Evolutionary conservation across 2,797 vertebrate species (phyloP).

Genomic region (Poeciliopsis gracilis): DNA sequence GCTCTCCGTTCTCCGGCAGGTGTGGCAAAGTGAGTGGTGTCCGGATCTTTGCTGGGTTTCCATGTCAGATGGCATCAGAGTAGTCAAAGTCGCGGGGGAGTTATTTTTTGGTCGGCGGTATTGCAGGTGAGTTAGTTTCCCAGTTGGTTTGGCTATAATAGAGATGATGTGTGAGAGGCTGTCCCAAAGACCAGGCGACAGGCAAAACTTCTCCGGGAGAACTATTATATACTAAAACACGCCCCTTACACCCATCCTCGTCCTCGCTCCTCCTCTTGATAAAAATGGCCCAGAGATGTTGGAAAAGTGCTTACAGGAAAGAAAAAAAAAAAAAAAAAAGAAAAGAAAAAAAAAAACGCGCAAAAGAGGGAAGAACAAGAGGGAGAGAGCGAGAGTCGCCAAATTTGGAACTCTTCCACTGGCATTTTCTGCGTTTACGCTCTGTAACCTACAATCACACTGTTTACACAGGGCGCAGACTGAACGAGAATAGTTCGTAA

Average conservation of each 20-base stretch:
- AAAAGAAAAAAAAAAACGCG: slow-evolving; percentile 12
- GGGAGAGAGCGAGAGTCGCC: slow-evolving; percentile 48
- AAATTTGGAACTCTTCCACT: slow-evolving; percentile 69
- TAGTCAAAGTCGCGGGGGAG: slow-evolving; percentile 47
- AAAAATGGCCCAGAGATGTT: slow-evolving; percentile 58
- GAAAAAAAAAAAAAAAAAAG: background rate
- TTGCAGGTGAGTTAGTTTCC: slow-evolving; percentile 83
- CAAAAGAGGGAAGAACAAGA: slow-evolving; percentile 24
- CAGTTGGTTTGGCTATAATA: slow-evolving; percentile 71
- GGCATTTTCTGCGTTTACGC: slow-evolving; percentile 75
- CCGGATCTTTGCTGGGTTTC: slow-evolving; percentile 80
- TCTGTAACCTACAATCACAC: slow-evolving; percentile 70
- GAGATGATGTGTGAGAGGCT: slow-evolving; percentile 84
- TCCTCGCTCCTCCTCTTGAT: slow-evolving; percentile 72
- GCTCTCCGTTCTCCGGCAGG: slow-evolving; percentile 83
- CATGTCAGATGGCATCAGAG: slow-evolving; percentile 77
- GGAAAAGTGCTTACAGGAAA: slow-evolving; percentile 70
- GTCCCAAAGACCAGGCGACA: slow-evolving; percentile 92
- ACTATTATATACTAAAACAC: slow-evolving; percentile 88
- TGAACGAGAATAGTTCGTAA: slow-evolving; percentile 64
- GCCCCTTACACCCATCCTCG: slow-evolving; percentile 77
- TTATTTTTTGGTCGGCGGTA: slow-evolving; percentile 76
- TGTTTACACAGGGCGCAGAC: slow-evolving; percentile 69
- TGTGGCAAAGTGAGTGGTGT: slow-evolving; percentile 80
- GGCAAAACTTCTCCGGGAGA: slow-evolving; percentile 86